Percentiles rank a stretch among this genome's conserved stretches.
Conservation (phyloP, 2,113 vertebrate genomes). For the Catharus fuscescens region DNA sequence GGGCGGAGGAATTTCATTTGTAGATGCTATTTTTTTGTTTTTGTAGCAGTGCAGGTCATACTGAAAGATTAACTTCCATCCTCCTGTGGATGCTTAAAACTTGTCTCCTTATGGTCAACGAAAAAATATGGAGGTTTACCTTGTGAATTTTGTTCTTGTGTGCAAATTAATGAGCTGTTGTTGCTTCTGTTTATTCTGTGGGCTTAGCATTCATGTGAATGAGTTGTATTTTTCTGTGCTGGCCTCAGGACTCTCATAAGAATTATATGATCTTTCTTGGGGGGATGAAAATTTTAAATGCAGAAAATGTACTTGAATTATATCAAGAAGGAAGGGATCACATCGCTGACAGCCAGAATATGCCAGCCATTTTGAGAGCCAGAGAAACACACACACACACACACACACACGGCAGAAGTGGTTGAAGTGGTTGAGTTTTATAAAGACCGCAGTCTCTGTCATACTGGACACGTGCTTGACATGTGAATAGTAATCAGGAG, state of each 20-base stretch:
- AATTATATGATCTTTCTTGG: neutral
- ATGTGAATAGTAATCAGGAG: conserved; percentile 38
- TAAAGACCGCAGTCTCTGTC: conserved; percentile 18
- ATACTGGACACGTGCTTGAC: conserved; percentile 33
- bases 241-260: neutral
- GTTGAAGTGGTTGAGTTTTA: conserved; percentile 6
- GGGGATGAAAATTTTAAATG: neutral
- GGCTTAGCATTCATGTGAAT: neutral
- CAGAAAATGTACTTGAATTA: conserved; percentile 2
- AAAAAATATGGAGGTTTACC: conserved; percentile 39
- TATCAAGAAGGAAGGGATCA: neutral
- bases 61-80: neutral
- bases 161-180: conserved; percentile 43
- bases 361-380: conserved; percentile 62
- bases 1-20: neutral
- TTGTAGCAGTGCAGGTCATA: conserved; percentile 51
- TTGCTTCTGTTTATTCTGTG: neutral
- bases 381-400: neutral
- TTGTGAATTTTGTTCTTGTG: conserved; percentile 24
- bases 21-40: conserved; percentile 31
- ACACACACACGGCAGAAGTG: neutral
- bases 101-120: neutral
- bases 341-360: neutral
- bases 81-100: neutral
- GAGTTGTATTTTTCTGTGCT: neutral